A percentile compares a stretch with the other conserved stretches of the same genome.
These are phyloP conservation scores for Entomyzon cyanotis DNA, from an alignment of 2,113 vertebrate genomes.

Conservation along the genomic window DNA sequence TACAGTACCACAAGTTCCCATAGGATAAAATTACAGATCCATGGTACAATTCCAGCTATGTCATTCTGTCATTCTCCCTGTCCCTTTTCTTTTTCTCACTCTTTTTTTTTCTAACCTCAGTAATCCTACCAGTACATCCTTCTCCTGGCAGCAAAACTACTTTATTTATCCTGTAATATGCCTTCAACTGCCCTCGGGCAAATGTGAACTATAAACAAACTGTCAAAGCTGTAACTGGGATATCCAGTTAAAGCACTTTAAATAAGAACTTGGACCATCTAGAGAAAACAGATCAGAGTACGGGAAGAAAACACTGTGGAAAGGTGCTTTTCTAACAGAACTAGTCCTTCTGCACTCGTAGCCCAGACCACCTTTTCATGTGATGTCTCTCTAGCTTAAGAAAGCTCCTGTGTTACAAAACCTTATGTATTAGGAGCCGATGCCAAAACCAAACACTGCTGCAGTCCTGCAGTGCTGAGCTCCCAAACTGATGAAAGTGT, in stretches of 20 bases:
- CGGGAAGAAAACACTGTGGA: conserved; percentile 37
- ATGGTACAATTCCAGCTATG: background rate
- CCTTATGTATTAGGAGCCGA: background rate
- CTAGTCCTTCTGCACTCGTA: background rate
- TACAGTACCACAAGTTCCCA: background rate
- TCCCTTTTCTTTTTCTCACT: background rate
- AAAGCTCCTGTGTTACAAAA: background rate
- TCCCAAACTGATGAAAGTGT: background rate
- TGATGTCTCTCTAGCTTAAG: background rate
- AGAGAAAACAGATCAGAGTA: conserved; percentile 53
- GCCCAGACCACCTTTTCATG: background rate
- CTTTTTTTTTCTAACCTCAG: background rate
- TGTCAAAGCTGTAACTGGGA: conserved; percentile 68
- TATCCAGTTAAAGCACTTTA: conserved; percentile 74
- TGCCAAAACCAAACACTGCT: background rate
- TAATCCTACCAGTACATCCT: conserved; percentile 62
- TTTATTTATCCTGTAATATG: conserved; percentile 46
- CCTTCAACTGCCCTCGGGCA: conserved; percentile 63
- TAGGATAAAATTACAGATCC: conserved; percentile 7
- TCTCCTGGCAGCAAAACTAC: conserved; percentile 31
- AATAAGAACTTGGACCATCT: conserved; percentile 63
- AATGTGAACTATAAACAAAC: conserved; percentile 69
- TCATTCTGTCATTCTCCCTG: background rate
- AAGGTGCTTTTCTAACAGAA: conserved; percentile 57
- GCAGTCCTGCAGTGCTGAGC: background rate